phyloP scores from a whole-genome alignment of 37 sponge, comb jelly and placozoan genomes.

The Amphimedon queenslandica region DNA sequence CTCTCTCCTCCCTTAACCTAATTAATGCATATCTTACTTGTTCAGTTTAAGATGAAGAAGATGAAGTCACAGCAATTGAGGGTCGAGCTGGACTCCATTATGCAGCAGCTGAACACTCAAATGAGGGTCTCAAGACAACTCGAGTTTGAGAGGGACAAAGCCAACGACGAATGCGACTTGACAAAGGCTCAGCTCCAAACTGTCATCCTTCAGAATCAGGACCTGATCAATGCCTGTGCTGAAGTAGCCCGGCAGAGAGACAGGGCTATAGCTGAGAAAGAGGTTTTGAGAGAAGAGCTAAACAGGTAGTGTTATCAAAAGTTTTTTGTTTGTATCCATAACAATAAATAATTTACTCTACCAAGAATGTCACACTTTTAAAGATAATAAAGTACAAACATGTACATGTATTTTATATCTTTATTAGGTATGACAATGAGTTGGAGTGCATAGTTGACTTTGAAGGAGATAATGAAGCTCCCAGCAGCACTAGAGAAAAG shows the following conservation, averaged over 20 bases:
- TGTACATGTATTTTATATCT: neutral
- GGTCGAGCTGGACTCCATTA: slow-evolving; percentile 41
- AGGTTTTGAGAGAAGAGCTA: slow-evolving; percentile 37
- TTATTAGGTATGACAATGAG: slow-evolving; percentile 1
- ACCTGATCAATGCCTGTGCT: slow-evolving; percentile 35
- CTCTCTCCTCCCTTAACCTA: too few relatives aligned
- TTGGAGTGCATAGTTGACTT: neutral
- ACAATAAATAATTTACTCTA: too few relatives aligned
- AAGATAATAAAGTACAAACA: too few relatives aligned
- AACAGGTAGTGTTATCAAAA: slow-evolving; percentile 19
- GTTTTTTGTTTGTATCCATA: neutral
- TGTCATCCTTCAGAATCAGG: slow-evolving; percentile 51
- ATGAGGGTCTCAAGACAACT: slow-evolving; percentile 41
- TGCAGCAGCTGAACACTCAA: slow-evolving; percentile 48
- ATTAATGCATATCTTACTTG: too few relatives aligned
- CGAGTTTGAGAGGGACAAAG: slow-evolving; percentile 66
- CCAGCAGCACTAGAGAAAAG: neutral
- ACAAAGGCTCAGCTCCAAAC: slow-evolving; percentile 52
- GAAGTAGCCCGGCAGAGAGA: slow-evolving; percentile 67
- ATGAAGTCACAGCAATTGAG: slow-evolving; percentile 20
- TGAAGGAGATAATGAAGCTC: neutral
- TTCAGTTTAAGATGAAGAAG: slow-evolving; percentile 4
- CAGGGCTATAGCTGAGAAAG: slow-evolving; percentile 28
- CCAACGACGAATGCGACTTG: slow-evolving; percentile 61
- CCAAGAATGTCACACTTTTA: too few relatives aligned